Base-by-base conservation (phyloP, 37 sponge, comb jelly and placozoan species). In the Chondrilla cf. caribensis region DNA sequence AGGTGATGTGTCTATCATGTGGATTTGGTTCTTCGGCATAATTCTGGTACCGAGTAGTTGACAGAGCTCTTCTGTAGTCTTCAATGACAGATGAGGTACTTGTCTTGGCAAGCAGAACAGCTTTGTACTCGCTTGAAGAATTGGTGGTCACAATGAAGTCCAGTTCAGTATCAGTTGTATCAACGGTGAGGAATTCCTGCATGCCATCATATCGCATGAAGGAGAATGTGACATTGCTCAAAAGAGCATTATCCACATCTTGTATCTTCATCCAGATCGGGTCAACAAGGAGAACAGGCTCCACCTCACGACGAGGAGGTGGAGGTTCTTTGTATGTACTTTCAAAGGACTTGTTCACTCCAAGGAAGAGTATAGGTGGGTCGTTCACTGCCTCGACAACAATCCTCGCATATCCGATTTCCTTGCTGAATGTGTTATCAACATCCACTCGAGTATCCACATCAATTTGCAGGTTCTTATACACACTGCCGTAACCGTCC, bases 31-130 rank as follows among this genome's bases (percentile, higher is more conserved):
- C 93, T 47, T 96, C 93, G 7, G 85, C 89, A 0, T 77, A 33
- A 64, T 96, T 92, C 87, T 83, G 81, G 78, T 96, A 96, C 15
- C 36, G 83, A 0, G 93, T 70, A 35, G 91, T 90, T 9, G 76
- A 32, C 67, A 96, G 51, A 17, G 83, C 86, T 17, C 41, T 58
- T 47, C 73, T 58, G 58, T 82, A 96, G 32, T 96, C 86, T 22
- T 64, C 87, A 47, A 91, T 35, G 54, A 33, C 17, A 33, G 68
- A 28, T 31, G 35, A n/a, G 17, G 17, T 33, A 31, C 32, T 31
- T 1, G 1, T 28, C 15, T 29, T 67, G 4, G 68, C 6, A 11
- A 47, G 11, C 11, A 47, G 11, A 11, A 47, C 51, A 47, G 51
- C 51, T 47, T 47, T 11, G 51, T 14, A 47, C 76, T 79, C 2